phyloP scores from a whole-genome alignment of 92 coral and sea anemone species.

The Umimayanthus kanabou region DNA sequence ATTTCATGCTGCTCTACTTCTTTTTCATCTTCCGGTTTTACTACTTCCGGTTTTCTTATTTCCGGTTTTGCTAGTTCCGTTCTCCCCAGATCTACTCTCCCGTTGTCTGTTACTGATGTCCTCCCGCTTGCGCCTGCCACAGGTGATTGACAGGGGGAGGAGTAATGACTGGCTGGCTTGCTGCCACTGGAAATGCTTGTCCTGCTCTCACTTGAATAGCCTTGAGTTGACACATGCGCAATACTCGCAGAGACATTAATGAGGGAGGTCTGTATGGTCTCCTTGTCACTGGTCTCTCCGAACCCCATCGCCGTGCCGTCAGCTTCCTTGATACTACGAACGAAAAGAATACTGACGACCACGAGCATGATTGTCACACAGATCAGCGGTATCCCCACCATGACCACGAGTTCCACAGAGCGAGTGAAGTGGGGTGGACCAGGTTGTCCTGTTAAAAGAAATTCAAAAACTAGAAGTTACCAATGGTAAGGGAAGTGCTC shows the following conservation, averaged over 20 bases:
- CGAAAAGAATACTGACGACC: constrained; percentile 66
- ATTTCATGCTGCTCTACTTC: constrained; percentile 62
- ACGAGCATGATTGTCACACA: constrained; percentile 68
- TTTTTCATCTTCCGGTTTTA: constrained; percentile 17
- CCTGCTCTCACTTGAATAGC: constrained; percentile 45
- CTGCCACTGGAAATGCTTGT: constrained; percentile 36
- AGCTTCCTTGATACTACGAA: constrained; percentile 71
- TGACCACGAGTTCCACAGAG: constrained; percentile 66
- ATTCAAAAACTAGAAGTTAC: too few relatives aligned
- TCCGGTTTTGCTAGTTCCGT: constrained; percentile 8
- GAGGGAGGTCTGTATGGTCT: constrained; percentile 67
- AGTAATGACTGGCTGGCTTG: constrained; percentile 37
- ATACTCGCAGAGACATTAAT: constrained; percentile 67
- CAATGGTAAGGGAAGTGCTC: too few relatives aligned
- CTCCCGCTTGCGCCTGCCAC: constrained; percentile 14
- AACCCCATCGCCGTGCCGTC: constrained; percentile 78
- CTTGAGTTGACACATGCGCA: constrained; percentile 78
- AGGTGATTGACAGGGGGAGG: constrained; percentile 36
- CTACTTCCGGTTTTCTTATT: constrained; percentile 40
- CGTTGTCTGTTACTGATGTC: neutral
- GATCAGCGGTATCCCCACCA: constrained; percentile 81
- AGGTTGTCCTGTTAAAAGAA: constrained; percentile 33
- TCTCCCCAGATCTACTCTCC: neutral
- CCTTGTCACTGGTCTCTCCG: constrained; percentile 77
- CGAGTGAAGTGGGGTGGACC: constrained; percentile 74